These are phyloP conservation scores for Salticus scenicus DNA, from an alignment of 2,888 invertebrate species.

Conservation along the genomic window DNA sequence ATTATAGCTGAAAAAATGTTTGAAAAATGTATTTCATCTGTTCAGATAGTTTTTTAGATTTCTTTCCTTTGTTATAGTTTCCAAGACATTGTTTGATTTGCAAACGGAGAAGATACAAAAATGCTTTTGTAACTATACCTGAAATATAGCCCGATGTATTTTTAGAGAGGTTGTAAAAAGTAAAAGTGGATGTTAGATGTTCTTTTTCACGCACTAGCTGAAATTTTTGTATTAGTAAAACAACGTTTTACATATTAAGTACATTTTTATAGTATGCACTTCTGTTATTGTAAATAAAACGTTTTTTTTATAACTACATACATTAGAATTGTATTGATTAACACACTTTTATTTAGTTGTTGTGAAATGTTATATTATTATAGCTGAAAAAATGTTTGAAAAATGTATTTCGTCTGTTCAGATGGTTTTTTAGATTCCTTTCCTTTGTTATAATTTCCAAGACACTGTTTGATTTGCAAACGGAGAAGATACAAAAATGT, in stretches of 20 bases:
- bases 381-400: too few species aligned
- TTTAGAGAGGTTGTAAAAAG: conserved; percentile 7
- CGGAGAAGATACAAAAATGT: conserved; percentile 65
- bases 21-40: conserved; percentile 27
- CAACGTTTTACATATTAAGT: too few species aligned
- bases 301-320: too few species aligned
- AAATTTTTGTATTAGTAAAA: too few species aligned
- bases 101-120: conserved; percentile 66
- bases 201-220: too few species aligned
- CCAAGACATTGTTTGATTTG: conserved; percentile 64
- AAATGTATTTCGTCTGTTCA: conserved; percentile 37
- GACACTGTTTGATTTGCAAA: conserved; percentile 66
- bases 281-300: too few species aligned
- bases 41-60: conserved; percentile 60
- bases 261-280: too few species aligned
- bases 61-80: conserved; percentile 63
- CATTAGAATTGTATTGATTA: too few species aligned
- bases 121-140: conserved; percentile 67
- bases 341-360: too few species aligned
- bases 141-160: conserved; percentile 54
- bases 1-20: too few species aligned
- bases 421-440: conserved; percentile 55
- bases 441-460: conserved; percentile 63
- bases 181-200: too few species aligned
- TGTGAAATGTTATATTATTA: too few species aligned